phyloP scores from a whole-genome alignment of 2,113 vertebrate genomes.

The Chroicocephalus ridibundus region DNA sequence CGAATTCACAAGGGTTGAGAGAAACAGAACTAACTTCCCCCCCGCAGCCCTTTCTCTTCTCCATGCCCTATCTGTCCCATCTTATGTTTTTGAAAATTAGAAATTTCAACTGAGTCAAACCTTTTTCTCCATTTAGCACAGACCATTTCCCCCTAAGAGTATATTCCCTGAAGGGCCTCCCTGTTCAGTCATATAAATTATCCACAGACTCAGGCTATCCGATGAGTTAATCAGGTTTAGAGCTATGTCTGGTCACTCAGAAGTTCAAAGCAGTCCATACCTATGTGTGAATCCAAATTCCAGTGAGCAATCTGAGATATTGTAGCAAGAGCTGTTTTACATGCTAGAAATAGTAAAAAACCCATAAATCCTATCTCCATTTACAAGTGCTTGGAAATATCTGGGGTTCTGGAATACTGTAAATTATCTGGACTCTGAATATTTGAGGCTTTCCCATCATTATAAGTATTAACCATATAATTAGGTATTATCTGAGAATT shows the following conservation, averaged over 20 bases:
- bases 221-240: background rate
- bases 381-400: background rate
- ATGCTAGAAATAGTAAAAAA: background rate
- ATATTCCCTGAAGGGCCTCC: background rate
- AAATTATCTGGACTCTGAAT: background rate
- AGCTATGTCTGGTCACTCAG: background rate
- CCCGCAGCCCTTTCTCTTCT: background rate
- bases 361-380: background rate
- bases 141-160: background rate
- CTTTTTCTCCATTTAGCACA: background rate
- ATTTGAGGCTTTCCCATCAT: slow-evolving; percentile 34
- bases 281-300: background rate
- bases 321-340: background rate
- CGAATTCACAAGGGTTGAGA: background rate
- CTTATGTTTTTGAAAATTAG: background rate
- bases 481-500: slow-evolving; percentile 57
- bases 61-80: background rate
- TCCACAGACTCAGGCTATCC: background rate
- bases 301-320: background rate
- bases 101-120: background rate
- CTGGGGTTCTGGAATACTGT: background rate
- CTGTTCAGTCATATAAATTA: background rate
- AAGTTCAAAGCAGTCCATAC: background rate
- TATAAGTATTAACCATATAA: slow-evolving; percentile 40
- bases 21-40: background rate